Percentiles rank a stretch among this genome's conserved stretches.
Conservation (phyloP, 2,113 vertebrate genomes). For the Austrofundulus limnaeus region DNA sequence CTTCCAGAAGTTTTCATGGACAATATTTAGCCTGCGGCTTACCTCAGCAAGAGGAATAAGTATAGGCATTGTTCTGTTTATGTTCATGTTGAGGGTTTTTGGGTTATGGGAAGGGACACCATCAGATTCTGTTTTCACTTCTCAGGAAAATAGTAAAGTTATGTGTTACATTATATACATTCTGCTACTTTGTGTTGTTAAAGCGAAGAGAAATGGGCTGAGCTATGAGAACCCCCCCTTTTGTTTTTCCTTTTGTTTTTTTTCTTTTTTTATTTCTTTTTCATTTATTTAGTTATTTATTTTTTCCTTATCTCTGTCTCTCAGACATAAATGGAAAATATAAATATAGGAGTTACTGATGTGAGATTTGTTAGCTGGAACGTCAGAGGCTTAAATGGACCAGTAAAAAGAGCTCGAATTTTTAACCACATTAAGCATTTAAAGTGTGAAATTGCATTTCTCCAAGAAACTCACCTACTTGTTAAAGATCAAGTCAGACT, state of each 20-base stretch:
- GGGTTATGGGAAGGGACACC: not conserved
- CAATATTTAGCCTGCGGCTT: conserved; percentile 7
- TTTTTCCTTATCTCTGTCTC: too few species aligned
- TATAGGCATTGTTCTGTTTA: not conserved
- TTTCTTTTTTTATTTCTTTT: too few species aligned
- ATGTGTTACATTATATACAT: not conserved
- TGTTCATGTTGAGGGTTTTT: not conserved
- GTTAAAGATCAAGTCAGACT: conserved; percentile 10
- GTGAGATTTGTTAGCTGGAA: conserved; percentile 11
- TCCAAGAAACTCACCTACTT: too few species aligned
- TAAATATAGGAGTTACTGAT: not conserved
- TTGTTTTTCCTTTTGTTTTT: too few species aligned
- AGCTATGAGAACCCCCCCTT: too few species aligned
- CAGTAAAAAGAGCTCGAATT: conserved; percentile 3
- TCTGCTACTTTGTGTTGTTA: not conserved
- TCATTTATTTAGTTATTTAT: too few species aligned
- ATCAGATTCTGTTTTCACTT: not conserved
- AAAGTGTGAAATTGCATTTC: too few species aligned
- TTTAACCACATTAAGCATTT: too few species aligned
- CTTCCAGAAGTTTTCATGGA: not conserved
- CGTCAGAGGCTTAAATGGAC: conserved; percentile 16
- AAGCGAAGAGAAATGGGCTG: not conserved
- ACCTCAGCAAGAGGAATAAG: conserved; percentile 3
- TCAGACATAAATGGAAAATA: too few species aligned
- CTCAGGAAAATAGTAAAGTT: not conserved